phyloP scores from a whole-genome alignment of 2,888 invertebrate genomes.

The Phymatocera aterrima region DNA sequence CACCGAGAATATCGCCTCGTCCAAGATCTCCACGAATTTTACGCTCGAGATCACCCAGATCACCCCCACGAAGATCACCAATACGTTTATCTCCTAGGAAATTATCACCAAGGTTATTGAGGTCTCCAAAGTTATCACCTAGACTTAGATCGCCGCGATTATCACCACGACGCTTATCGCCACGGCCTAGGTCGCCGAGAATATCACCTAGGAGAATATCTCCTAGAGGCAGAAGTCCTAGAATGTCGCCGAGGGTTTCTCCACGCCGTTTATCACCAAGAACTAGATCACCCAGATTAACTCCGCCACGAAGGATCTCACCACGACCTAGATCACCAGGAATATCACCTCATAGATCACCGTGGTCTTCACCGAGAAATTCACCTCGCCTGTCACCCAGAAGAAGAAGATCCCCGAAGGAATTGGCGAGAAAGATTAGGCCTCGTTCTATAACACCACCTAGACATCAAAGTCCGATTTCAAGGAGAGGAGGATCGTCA shows the following conservation, averaged over 20 bases:
- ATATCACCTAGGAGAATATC: slow-evolving; percentile 54
- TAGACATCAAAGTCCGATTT: slow-evolving; percentile 40
- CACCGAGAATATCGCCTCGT: slow-evolving; percentile 60
- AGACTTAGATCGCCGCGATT: slow-evolving; percentile 53
- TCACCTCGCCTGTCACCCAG: slow-evolving; percentile 63
- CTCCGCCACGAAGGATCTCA: slow-evolving; percentile 48
- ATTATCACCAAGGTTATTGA: slow-evolving; percentile 54
- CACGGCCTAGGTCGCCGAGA: slow-evolving; percentile 57
- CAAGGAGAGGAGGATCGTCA: slow-evolving; percentile 30
- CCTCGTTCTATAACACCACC: slow-evolving; percentile 60
- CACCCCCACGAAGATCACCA: slow-evolving; percentile 59
- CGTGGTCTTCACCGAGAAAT: slow-evolving; percentile 53
- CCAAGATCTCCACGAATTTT: slow-evolving; percentile 59
- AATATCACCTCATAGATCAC: slow-evolving; percentile 35
- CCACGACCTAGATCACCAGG: slow-evolving; percentile 41
- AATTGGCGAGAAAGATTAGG: slow-evolving; percentile 55
- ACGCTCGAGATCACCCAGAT: slow-evolving; percentile 58
- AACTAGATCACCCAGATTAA: slow-evolving; percentile 48
- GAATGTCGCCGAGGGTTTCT: slow-evolving; percentile 53
- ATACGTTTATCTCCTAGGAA: slow-evolving; percentile 53
- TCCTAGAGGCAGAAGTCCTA: slow-evolving; percentile 47
- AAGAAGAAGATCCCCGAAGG: slow-evolving; percentile 62
- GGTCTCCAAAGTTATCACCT: slow-evolving; percentile 46
- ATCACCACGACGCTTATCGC: slow-evolving; percentile 51
- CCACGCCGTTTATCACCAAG: slow-evolving; percentile 46